Evolutionary conservation across 2,888 invertebrate genomes (phyloP), one percentile per base, ranked within the genome.

Genomic region (Periphyllus acericola): DNA sequence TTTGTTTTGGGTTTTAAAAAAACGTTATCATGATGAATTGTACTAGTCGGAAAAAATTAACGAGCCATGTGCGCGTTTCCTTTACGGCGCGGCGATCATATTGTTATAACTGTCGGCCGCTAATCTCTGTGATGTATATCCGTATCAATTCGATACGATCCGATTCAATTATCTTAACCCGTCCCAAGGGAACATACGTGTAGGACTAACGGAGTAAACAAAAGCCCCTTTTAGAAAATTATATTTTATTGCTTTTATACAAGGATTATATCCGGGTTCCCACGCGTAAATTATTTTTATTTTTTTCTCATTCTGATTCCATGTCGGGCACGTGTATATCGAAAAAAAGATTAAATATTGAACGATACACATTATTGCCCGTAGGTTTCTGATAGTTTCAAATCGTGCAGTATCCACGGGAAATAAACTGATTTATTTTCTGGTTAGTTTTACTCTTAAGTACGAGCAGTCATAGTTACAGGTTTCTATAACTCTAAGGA

Each of bases 101-200:
- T 40, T 66, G 66, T 66, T 25, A 34, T n/a, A 52, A 19, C 55
- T 34, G 29, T 83, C 34, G 9, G 36, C 36, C 8, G 19, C 9
- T n/a, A 80, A 40, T 25, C 66, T 36, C 60, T 21, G n/a, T 72
- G 52, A 72, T 52, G 6, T 29, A 60, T 83, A 8, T 72, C 36
- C 36, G 3, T 14, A 60, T 5, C 74, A 74, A 36, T 60, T 36
- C 74, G 21, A 75, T 75, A 75, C 9, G 66, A 60, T 83, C 29
- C 75, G 52, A 60, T 72, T 32, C 36, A 60, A 83, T 83, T 83
- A 75, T 83, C 74, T 83, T 83, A 60, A 75, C 40, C 29, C 14
- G 75, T 74, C 83, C 60, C 75, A 21, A 17, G 60, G 29, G 60
- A 29, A 75, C 1, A 40, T 19, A 83, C 19, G 36, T 36, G 34